Conservation (phyloP, 2,113 vertebrate genomes). For the Neolamprologus ventralis region DNA sequence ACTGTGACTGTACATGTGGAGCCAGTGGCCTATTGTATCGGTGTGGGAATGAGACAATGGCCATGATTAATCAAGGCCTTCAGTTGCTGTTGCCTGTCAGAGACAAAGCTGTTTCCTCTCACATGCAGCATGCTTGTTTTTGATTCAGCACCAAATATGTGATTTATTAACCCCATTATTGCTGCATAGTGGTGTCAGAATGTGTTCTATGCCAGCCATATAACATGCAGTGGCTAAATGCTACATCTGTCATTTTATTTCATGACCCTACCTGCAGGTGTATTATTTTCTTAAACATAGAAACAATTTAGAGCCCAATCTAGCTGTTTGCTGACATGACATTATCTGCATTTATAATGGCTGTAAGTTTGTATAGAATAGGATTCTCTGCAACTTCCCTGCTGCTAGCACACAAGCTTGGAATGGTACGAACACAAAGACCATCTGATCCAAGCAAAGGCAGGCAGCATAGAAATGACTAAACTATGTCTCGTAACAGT, state of each 20-base stretch:
- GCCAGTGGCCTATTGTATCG: constrained; percentile 26
- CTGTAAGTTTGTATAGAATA: rapidly evolving
- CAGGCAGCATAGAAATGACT: neutral
- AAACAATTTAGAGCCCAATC: neutral
- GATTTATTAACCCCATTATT: neutral
- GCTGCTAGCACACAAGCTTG: neutral
- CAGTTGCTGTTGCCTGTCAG: neutral
- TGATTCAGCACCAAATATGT: neutral
- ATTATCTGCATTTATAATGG: neutral
- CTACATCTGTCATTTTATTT: rapidly evolving
- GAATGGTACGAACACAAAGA: neutral
- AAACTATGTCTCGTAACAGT: neutral
- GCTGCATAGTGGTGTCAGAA: rapidly evolving
- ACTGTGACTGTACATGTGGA: neutral
- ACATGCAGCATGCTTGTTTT: neutral
- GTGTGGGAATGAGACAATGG: constrained; percentile 33
- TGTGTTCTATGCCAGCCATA: neutral
- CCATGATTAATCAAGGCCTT: neutral
- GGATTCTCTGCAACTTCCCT: neutral
- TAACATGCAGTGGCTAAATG: neutral
- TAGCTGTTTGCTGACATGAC: neutral
- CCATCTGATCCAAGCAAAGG: neutral
- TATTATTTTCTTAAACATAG: neutral
- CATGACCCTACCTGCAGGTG: rapidly evolving
- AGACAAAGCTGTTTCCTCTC: constrained; percentile 13